phyloP scores from a whole-genome alignment of 1,140 invertebrate genomes.

The Calliphora vicina region DNA sequence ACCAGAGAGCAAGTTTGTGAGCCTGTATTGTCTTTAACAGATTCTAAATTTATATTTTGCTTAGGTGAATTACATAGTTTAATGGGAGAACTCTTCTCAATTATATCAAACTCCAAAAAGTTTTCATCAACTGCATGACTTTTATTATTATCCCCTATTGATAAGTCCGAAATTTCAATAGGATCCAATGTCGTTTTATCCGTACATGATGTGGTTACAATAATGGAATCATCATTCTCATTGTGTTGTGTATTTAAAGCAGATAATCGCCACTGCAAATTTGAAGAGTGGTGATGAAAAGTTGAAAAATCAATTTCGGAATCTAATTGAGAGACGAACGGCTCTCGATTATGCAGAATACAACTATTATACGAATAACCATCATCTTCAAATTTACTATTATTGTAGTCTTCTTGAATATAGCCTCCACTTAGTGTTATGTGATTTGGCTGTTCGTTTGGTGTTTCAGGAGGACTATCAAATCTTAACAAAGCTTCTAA shows the following conservation, averaged over 20 bases:
- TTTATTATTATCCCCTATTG: too few species aligned
- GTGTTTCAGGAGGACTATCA: slow-evolving; percentile 35
- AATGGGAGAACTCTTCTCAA: too few species aligned
- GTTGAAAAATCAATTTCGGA: slow-evolving; percentile 12
- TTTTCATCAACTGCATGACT: too few species aligned
- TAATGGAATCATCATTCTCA: not conserved
- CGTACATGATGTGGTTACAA: not conserved
- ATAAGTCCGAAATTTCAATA: not conserved
- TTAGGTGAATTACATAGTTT: too few species aligned
- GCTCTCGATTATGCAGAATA: not conserved
- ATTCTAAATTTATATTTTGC: not conserved
- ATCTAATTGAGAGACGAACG: not conserved
- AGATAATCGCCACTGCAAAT: not conserved
- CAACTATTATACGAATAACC: not conserved
- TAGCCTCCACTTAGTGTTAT: not conserved
- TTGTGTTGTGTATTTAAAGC: not conserved
- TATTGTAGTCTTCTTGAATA: not conserved
- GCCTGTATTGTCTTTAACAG: not conserved
- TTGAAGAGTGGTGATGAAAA: not conserved
- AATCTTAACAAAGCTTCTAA: slow-evolving; percentile 33
- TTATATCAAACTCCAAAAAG: too few species aligned
- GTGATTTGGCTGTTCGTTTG: not conserved
- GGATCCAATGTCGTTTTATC: not conserved
- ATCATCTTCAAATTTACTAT: not conserved
- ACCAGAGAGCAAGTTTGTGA: not conserved